Percentiles rank a stretch among this genome's conserved stretches.
phyloP scores from a whole-genome alignment of 30 jellyfish, hydroid and myxozoan species.

The Calvadosia cruxmelitensis region DNA sequence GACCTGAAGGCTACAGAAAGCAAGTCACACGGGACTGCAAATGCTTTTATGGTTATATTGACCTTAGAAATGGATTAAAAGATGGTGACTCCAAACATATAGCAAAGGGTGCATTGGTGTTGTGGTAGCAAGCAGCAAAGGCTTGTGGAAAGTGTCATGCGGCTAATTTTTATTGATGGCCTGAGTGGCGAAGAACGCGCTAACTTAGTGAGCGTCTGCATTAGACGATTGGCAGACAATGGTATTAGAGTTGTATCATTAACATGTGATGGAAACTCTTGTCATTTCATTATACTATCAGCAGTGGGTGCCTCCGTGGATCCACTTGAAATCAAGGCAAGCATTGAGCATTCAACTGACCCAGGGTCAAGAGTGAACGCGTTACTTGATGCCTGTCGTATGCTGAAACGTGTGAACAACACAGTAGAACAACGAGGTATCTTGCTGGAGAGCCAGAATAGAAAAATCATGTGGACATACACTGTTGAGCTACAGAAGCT shows the following conservation, averaged over 20 bases:
- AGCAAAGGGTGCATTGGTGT: conserved; percentile 50
- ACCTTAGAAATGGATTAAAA: conserved; percentile 17
- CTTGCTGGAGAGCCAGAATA: conserved; percentile 25
- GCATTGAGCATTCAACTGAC: conserved; percentile 31
- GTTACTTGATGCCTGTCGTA: conserved; percentile 65
- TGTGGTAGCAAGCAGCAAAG: conserved; percentile 34
- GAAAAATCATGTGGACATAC: conserved; percentile 21
- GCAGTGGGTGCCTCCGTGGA: conserved; percentile 33
- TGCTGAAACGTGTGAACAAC: conserved; percentile 53
- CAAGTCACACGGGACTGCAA: too few species aligned
- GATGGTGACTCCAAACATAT: conserved; percentile 29
- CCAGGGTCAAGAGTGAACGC: conserved; percentile 13
- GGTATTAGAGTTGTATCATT: conserved; percentile 18
- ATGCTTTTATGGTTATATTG: conserved; percentile 43
- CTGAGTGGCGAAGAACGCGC: conserved; percentile 35
- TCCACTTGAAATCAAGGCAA: conserved; percentile 18
- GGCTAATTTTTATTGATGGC: conserved; percentile 38
- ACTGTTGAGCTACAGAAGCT: conserved; percentile 18
- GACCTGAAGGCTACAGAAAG: too few species aligned
- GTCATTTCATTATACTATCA: conserved; percentile 29
- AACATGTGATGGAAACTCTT: conserved; percentile 54
- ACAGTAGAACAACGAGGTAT: conserved; percentile 52
- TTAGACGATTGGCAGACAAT: conserved; percentile 13
- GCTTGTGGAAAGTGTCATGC: conserved; percentile 38
- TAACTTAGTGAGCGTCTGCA: conserved; percentile 17